Evolutionary conservation across 2,113 vertebrate genomes (phyloP).

Genomic region (Sylvietta virens): DNA sequence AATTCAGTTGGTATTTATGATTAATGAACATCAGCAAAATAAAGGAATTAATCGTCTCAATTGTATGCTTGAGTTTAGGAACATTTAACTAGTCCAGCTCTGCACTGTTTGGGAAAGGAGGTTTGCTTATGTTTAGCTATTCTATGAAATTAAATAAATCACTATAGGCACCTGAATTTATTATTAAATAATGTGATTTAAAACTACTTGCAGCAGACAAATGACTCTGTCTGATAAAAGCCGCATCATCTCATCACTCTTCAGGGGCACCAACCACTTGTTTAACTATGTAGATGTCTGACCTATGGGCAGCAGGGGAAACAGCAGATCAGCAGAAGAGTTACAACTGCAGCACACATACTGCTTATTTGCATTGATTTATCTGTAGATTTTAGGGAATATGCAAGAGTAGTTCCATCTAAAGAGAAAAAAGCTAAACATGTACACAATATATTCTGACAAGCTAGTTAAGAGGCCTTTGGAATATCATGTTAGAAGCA

Average conservation of each 20-base stretch:
- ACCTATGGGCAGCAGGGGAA: background rate
- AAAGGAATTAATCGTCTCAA: background rate
- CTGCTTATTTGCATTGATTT: background rate
- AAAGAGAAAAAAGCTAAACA: background rate
- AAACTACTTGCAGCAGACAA: background rate
- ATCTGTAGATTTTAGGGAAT: background rate
- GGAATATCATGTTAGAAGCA: background rate
- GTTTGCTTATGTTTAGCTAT: background rate
- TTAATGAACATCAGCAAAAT: background rate
- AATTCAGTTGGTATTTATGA: background rate
- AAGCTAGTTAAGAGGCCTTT: background rate
- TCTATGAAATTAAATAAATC: background rate
- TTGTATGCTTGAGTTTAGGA: background rate
- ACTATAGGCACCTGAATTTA: background rate
- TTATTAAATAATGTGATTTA: background rate
- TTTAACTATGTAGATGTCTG: background rate
- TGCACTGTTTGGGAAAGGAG: background rate
- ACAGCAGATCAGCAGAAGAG: background rate
- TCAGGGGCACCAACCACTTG: background rate
- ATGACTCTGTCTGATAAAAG: background rate
- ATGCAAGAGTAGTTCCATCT: background rate
- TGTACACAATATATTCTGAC: background rate
- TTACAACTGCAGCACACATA: background rate
- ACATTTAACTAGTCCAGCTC: background rate
- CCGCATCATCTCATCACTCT: background rate